Evolutionary conservation across 1,140 invertebrate genomes (phyloP), one percentile per base, ranked within the genome.

Genomic region (Hyles euphorbiae): DNA sequence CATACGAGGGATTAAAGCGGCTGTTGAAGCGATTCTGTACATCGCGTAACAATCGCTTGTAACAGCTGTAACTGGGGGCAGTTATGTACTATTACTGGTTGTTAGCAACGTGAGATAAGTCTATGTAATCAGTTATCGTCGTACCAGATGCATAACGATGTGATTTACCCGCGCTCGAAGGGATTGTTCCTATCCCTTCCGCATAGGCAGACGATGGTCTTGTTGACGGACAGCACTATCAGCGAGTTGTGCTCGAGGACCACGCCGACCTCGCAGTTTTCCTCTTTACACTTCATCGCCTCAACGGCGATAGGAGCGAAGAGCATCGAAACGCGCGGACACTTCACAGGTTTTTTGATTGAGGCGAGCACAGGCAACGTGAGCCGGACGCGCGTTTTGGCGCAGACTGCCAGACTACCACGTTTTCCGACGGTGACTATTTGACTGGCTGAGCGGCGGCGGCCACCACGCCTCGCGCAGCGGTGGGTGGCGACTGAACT

Each of bases 201-300:
- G 72, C 87, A 90, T 51, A 83, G 78, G 76, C 89, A 90, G 73
- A 90, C 78, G 66, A 90, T 90, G 56, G 88, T 87, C 78, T 89
- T 89, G 76, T 90, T 80, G 51, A 86, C 78, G 3, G 87, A 84
- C 58, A 90, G 76, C 56, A 90, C 85, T 62, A 90, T 90, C 72
- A 90, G 70, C 47, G 89, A 89, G 73, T 87, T 87, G 77, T 82
- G 85, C 66, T 89, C 89, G 56, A 87, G 80, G 64, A 90, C 72
- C 72, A 89, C 85, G 67, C 84, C 89, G 54, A 90, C 87, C 76
- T 90, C 89, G 74, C 89, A 90, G 69, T 89, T 90, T 76, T 87
- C 87, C 83, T 88, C 87, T 81, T 88, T 88, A 77, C 89, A 90
- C 89, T 89, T 89, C 89, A 90, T 90, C 87, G 86, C 83, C 81